Evolutionary conservation across 1,140 invertebrate species (phyloP).

Genomic region (Scylla paramamosain): DNA sequence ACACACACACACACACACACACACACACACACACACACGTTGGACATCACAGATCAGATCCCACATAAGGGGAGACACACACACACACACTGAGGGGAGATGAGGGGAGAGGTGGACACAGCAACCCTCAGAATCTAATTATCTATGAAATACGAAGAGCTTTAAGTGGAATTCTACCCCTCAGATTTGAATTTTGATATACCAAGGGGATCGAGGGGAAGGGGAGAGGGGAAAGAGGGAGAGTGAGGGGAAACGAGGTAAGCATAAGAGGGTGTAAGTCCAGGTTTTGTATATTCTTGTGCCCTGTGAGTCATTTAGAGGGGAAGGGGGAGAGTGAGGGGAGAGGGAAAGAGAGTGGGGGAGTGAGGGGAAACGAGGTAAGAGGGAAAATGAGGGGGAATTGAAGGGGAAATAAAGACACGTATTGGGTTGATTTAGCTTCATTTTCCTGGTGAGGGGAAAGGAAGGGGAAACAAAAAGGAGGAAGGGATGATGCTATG

Average conservation of each 20-base stretch:
- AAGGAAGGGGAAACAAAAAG: neutral
- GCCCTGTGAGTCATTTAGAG: neutral
- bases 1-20: too few relatives aligned
- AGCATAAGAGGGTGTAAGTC: too few relatives aligned
- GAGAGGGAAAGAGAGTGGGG: neutral
- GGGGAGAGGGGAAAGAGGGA: neutral
- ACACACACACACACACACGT: too few relatives aligned
- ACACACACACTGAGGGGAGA: neutral
- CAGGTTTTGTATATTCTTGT: too few relatives aligned
- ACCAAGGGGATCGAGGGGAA: neutral
- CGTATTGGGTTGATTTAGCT: neutral
- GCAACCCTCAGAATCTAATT: conserved; percentile 14
- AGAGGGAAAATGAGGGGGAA: too few relatives aligned
- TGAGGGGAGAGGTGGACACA: conserved; percentile 1
- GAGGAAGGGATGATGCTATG: neutral
- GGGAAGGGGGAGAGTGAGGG: neutral
- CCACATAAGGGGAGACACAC: neutral
- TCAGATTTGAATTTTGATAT: conserved; percentile 16
- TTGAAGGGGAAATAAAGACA: conserved; percentile 7
- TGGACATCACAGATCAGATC: neutral
- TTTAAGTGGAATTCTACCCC: conserved; percentile 2
- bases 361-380: neutral
- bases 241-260: neutral
- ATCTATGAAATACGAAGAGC: conserved; percentile 23
- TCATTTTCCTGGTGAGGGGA: neutral